Evolutionary conservation across 1,140 invertebrate species (phyloP).

Genomic region (Ridgeia piscesae): DNA sequence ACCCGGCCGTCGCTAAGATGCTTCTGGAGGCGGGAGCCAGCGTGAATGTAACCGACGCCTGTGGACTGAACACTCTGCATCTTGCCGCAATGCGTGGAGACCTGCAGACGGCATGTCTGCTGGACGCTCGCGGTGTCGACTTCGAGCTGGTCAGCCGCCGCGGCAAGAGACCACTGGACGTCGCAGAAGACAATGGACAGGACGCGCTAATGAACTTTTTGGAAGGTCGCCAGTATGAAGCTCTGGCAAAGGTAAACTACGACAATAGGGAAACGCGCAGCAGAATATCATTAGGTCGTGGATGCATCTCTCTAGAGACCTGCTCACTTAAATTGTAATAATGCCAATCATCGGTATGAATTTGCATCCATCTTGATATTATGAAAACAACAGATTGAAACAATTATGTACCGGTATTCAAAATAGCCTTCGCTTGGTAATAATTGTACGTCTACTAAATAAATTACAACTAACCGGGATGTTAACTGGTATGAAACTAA

Average conservation of each 20-base stretch:
- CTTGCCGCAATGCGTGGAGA: constrained; percentile 16
- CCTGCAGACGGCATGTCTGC: background rate
- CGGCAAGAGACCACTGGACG: background rate
- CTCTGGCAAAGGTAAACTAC: background rate
- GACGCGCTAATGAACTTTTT: constrained; percentile 9
- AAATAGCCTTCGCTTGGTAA: background rate
- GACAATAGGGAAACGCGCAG: background rate
- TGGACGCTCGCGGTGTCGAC: background rate
- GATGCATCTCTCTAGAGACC: background rate
- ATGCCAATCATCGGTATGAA: too few relatives aligned
- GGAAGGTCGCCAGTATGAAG: background rate
- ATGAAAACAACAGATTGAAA: background rate
- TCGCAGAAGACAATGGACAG: constrained; percentile 2
- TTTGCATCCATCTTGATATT: too few relatives aligned
- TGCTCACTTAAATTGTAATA: too few relatives aligned
- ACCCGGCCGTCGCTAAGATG: background rate
- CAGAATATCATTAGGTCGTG: background rate
- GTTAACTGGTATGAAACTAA: background rate
- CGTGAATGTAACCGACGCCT: background rate
- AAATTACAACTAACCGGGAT: background rate
- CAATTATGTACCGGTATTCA: background rate
- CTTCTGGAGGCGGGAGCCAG: background rate
- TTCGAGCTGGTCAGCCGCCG: background rate
- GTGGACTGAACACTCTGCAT: constrained; percentile 1
- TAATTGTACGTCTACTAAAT: background rate